Conservation (phyloP, 2,113 vertebrate genomes). For the Bettongia penicillata region DNA sequence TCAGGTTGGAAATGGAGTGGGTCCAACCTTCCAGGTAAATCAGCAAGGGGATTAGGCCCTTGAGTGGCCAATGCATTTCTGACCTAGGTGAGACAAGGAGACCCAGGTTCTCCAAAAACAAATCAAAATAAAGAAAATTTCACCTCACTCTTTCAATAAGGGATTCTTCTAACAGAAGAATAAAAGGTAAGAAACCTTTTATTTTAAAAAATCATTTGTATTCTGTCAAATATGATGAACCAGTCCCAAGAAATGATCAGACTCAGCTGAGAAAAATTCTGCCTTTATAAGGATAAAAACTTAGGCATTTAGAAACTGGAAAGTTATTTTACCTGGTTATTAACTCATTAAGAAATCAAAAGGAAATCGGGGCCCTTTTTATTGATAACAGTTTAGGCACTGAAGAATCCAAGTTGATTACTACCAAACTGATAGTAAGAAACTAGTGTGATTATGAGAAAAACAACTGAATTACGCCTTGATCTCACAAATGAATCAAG, state of each 20-base stretch:
- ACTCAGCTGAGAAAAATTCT: neutral
- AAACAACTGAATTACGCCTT: neutral
- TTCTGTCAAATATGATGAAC: conserved; percentile 15
- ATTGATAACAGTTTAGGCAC: neutral
- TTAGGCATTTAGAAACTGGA: neutral
- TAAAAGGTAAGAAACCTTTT: neutral
- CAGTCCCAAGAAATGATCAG: neutral
- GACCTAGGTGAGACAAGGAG: neutral
- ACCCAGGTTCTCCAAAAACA: neutral
- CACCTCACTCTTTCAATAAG: conserved; percentile 29
- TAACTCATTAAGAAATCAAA: neutral
- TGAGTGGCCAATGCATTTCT: neutral
- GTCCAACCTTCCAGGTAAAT: neutral
- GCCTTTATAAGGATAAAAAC: neutral
- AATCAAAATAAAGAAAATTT: conserved; percentile 11
- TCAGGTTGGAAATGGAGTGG: neutral
- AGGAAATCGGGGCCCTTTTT: neutral
- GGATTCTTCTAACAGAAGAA: neutral
- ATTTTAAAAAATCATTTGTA: neutral
- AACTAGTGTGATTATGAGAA: neutral
- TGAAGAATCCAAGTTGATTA: neutral
- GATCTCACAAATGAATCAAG: neutral
- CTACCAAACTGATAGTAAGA: neutral
- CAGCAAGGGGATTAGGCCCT: neutral
- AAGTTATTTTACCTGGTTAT: neutral